Conservation (phyloP, 2,888 invertebrate genomes). For the Eledone cirrhosa region DNA sequence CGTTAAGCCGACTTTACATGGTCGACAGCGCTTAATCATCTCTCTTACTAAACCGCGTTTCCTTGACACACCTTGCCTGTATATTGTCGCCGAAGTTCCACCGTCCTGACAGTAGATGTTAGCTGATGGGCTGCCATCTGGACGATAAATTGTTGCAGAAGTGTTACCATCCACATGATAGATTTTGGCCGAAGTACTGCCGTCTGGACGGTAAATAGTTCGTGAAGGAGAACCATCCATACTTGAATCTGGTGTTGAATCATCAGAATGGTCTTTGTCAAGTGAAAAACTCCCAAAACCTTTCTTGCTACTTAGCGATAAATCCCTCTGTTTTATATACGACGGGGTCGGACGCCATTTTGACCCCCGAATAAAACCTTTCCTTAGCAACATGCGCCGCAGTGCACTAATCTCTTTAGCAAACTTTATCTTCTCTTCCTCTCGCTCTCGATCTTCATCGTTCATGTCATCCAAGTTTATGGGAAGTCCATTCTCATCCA, state of each 20-base stretch:
- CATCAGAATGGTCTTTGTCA: not conserved
- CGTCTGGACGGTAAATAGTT: constrained; percentile 25
- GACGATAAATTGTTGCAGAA: constrained; percentile 24
- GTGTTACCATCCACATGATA: constrained; percentile 23
- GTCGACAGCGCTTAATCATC: constrained; percentile 20
- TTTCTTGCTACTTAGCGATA: constrained; percentile 17
- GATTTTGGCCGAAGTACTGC: constrained; percentile 24
- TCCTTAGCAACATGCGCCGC: constrained; percentile 11
- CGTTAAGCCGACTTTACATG: constrained; percentile 20
- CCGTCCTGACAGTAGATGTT: constrained; percentile 25
- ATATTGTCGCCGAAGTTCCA: constrained; percentile 22
- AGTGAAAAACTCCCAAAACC: constrained; percentile 21
- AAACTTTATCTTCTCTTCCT: constrained; percentile 16
- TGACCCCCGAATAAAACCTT: constrained; percentile 13
- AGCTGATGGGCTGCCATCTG: constrained; percentile 25
- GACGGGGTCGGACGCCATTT: constrained; percentile 15
- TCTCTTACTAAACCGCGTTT: constrained; percentile 5
- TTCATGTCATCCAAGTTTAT: constrained; percentile 14
- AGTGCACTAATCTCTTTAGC: constrained; percentile 17
- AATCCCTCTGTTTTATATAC: constrained; percentile 17
- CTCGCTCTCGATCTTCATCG: constrained; percentile 5
- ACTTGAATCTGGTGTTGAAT: constrained; percentile 24
- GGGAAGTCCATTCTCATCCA: constrained; percentile 16
- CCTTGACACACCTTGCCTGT: constrained; percentile 17
- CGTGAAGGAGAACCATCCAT: constrained; percentile 24